Conservation (phyloP, 2,888 invertebrate genomes). For the Yponomeuta plumbellus region DNA sequence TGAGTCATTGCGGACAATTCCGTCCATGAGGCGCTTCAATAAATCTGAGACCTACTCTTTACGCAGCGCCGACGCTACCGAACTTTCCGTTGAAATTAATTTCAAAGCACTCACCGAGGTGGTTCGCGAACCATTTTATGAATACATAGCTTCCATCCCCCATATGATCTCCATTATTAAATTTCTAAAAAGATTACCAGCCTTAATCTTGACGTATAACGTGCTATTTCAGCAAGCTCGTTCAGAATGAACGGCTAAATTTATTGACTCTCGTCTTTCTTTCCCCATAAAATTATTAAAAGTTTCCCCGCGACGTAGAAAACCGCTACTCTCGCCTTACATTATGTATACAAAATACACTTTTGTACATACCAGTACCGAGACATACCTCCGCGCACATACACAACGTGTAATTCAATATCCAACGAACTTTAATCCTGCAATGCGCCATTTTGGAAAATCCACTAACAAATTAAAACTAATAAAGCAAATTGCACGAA, state of each 20-base stretch:
- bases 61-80: no score
- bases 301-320: background rate
- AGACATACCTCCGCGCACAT: background rate
- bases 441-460: conserved; percentile 50
- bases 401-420: conserved; percentile 35
- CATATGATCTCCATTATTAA: conserved; percentile 55
- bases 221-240: conserved; percentile 46
- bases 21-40: background rate
- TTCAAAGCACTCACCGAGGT: background rate
- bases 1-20: background rate
- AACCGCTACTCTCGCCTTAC: background rate
- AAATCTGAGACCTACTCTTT: background rate
- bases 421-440: conserved; percentile 50
- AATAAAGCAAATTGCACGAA: conserved; percentile 13
- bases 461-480: conserved; percentile 31
- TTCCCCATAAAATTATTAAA: conserved; percentile 42
- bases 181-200: conserved; percentile 59
- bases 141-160: conserved; percentile 40
- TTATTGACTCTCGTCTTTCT: conserved; percentile 45
- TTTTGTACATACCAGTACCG: background rate
- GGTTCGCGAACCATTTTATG: conserved; percentile 15
- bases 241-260: conserved; percentile 50
- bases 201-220: conserved; percentile 58
- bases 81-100: background rate
- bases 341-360: background rate